A percentile compares a stretch with the other conserved stretches of the same genome.
phyloP scores from a whole-genome alignment of 2,888 invertebrate genomes.

The Hyposoter didymator region DNA sequence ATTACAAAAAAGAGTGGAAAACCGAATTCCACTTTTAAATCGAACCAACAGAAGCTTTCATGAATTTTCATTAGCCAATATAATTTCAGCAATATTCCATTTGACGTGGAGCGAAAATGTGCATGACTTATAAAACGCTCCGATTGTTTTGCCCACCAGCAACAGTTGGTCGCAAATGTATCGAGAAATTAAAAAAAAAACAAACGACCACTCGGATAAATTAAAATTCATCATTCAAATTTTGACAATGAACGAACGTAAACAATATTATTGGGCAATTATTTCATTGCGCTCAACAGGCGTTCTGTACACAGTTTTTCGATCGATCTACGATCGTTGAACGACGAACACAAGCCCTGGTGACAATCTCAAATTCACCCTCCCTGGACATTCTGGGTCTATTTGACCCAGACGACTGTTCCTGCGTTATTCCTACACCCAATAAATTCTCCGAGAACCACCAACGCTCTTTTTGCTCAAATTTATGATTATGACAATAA shows the following conservation, averaged over 20 bases:
- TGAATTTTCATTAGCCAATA: slow-evolving; percentile 14
- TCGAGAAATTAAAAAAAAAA: not conserved
- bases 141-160: not conserved
- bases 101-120: not conserved
- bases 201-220: too few species aligned
- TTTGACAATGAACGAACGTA: not conserved
- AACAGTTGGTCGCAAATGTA: slow-evolving; percentile 11
- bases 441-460: not conserved
- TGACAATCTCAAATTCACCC: not conserved
- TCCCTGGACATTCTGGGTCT: not conserved
- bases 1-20: too few species aligned
- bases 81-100: slow-evolving; percentile 2
- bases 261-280: not conserved
- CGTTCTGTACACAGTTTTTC: not conserved
- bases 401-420: not conserved
- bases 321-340: not conserved
- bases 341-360: not conserved
- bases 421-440: not conserved
- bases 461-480: not conserved
- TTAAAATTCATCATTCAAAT: not conserved
- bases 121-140: slow-evolving; percentile 5
- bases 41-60: not conserved
- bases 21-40: not conserved
- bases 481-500: too few species aligned
- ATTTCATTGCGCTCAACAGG: not conserved